Conservation (phyloP, 1,140 invertebrate genomes). For the Drosophila micromelanica region DNA sequence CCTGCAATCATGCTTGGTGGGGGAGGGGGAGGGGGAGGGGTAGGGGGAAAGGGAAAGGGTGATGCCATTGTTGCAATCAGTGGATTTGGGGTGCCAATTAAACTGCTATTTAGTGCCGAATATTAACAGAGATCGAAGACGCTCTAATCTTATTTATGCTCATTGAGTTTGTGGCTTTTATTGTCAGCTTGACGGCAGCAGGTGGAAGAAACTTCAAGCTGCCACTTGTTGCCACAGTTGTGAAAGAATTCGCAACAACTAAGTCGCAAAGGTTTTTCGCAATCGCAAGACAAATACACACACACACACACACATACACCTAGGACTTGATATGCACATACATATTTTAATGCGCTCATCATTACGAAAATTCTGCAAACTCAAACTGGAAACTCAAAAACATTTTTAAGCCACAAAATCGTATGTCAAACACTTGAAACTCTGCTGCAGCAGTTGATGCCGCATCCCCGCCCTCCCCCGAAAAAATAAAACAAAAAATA, state of each 20-base stretch:
- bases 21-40: no score
- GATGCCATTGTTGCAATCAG: slow-evolving; percentile 55
- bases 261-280: slow-evolving; percentile 61
- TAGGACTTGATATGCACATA: neutral
- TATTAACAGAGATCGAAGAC: slow-evolving; percentile 49
- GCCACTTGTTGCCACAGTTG: slow-evolving; percentile 55
- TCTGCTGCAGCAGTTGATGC: neutral
- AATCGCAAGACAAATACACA: slow-evolving; percentile 43
- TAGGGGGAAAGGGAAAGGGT: neutral
- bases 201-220: slow-evolving; percentile 33
- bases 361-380: slow-evolving; percentile 79
- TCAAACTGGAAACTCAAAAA: slow-evolving; percentile 67
- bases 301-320: neutral
- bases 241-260: slow-evolving; percentile 62
- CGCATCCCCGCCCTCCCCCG: slow-evolving; percentile 18
- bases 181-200: slow-evolving; percentile 39
- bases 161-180: slow-evolving; percentile 65
- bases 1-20: slow-evolving; percentile 11
- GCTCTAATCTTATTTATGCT: slow-evolving; percentile 75
- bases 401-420: slow-evolving; percentile 71
- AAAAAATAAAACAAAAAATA: slow-evolving; percentile 31
- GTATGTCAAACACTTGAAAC: slow-evolving; percentile 75
- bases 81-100: slow-evolving; percentile 64
- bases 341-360: slow-evolving; percentile 63
- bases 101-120: slow-evolving; percentile 73